These are phyloP conservation scores for Lepeophtheirus nordmannii DNA, from an alignment of 2,888 invertebrate species.

Conservation along the genomic window DNA sequence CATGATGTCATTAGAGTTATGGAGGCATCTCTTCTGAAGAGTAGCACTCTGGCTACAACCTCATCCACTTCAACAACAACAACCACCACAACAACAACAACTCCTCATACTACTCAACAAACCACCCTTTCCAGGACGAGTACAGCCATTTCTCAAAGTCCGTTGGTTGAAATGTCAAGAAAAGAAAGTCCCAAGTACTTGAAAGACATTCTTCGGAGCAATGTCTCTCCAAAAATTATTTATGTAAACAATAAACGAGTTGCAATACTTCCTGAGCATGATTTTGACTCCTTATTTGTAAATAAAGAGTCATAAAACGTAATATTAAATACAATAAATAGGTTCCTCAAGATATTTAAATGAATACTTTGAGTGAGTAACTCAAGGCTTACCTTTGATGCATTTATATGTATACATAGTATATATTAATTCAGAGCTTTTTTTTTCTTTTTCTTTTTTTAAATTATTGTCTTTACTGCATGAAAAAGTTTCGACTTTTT, in stretches of 20 bases:
- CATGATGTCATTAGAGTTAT: background rate
- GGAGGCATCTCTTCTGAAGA: slow-evolving; percentile 3
- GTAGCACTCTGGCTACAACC: background rate
- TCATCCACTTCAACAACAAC: background rate
- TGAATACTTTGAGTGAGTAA: no score
- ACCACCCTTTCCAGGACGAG: background rate
- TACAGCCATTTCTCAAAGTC: background rate
- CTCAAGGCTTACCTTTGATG: no score
- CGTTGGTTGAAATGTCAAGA: background rate
- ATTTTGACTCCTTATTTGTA: background rate
- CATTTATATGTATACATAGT: no score
- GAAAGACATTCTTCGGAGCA: background rate
- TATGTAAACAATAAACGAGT: slow-evolving; percentile 9
- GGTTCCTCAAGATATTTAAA: no score
- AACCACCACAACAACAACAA: background rate
- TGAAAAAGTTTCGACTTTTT: no score
- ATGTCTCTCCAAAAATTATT: background rate
- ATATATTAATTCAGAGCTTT: no score
- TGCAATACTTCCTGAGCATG: background rate
- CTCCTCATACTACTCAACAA: slow-evolving; percentile 5
- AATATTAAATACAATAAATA: no score
- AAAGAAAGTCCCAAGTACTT: slow-evolving; percentile 1
- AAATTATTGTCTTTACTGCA: no score
- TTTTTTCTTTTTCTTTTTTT: no score
- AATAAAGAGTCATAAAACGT: no score